Base-by-base conservation (phyloP, 1,140 invertebrate species). In the Brachionus sp. region DNA sequence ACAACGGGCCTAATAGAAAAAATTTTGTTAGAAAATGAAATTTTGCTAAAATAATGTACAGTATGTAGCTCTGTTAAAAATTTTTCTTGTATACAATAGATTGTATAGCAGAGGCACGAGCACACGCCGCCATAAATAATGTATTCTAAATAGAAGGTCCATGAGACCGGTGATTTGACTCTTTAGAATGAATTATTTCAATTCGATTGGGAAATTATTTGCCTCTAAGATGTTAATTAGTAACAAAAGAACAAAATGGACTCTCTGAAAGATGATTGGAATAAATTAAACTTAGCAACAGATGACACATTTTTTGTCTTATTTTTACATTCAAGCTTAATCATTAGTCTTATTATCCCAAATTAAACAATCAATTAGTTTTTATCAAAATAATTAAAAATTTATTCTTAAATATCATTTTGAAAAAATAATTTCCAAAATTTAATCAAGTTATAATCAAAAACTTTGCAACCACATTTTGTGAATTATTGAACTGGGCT, bases 81-180 rank as follows among this genome's bases (percentile, higher is more conserved):
- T 5, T 68, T 5, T 29, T 23, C 12, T 23, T 64, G 66, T 39
- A 68, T 13, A 68, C 25, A 70, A 70, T 23, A 70, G 66, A 70
- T 33, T 70, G 66, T 70, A 57, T 57, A 39, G 37, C 66, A 39
- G 66, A 70, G 35, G 66, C 66, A 70, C 37, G 66, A 70, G 37
- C 33, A 70, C 66, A 39, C 66, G 66, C 66, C 66, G 66, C 66
- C 66, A 70, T 70, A 39, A 70, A 37, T 70, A 70, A 70, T 66
- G 64, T 35, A 13, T 4, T 66, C 25, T 10, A 33, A 35, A n/a
- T 6, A 10, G 25, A 3, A 23, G 9, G 25, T 33, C 5, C 0
- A 1, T 0, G 12, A 5, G 64, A 33, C 64, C 33, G 25, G 6
- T 13, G 29, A 0, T 10, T 33, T 12, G 64, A 1, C 64, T 66